Conservation (phyloP, 1,140 invertebrate genomes). For the Meloidogyne exigua region DNA sequence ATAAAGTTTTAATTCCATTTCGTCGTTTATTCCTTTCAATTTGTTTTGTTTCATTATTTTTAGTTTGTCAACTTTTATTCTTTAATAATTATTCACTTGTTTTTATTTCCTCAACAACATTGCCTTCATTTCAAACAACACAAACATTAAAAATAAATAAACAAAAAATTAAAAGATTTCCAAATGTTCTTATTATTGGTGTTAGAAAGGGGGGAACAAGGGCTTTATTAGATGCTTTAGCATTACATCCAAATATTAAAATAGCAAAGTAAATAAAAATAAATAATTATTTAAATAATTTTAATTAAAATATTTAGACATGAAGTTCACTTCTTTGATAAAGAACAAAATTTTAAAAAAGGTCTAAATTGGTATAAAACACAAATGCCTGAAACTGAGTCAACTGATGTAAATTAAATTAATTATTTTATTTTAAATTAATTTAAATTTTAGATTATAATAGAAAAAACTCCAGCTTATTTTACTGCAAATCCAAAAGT, state of each 20-base stretch:
- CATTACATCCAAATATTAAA: constrained; percentile 65
- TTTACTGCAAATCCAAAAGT: constrained; percentile 45
- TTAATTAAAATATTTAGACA: constrained; percentile 1
- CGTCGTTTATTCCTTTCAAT: neutral
- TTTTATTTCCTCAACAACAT: neutral
- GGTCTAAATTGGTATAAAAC: constrained; percentile 61
- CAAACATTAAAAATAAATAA: neutral
- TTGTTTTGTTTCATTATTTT: neutral
- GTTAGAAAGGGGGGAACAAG: constrained; percentile 67
- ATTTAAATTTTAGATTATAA: constrained; percentile 42
- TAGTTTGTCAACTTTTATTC: neutral
- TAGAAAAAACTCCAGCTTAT: constrained; percentile 63
- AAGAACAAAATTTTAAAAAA: constrained; percentile 41
- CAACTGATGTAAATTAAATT: constrained; percentile 41
- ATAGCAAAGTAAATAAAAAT: constrained; percentile 43
- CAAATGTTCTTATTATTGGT: too few relatives aligned
- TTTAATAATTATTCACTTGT: neutral
- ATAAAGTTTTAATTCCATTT: neutral
- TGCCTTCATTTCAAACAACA: neutral
- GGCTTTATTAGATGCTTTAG: constrained; percentile 65
- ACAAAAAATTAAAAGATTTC: neutral
- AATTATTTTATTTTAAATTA: neutral
- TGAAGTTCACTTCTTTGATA: constrained; percentile 66
- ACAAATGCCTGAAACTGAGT: constrained; percentile 53
- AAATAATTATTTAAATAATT: neutral